Evolutionary conservation across 2,113 vertebrate genomes (phyloP).

Genomic region (Muscicapa adusta): DNA sequence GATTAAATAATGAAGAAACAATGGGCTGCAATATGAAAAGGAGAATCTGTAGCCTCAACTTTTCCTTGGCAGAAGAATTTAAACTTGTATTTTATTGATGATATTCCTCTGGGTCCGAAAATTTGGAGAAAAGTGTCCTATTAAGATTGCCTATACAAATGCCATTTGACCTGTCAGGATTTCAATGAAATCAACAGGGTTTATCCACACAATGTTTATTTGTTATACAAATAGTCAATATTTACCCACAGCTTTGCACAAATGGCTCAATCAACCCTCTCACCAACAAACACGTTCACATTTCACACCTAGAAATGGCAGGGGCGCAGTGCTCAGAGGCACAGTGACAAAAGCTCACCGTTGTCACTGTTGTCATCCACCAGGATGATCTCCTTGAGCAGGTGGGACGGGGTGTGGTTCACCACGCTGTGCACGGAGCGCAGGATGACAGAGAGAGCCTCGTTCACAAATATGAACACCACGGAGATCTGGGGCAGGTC

Average conservation of each 20-base stretch:
- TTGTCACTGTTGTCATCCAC: conserved; percentile 98
- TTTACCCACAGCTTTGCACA: not conserved
- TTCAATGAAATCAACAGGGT: not conserved
- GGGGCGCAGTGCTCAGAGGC: not conserved
- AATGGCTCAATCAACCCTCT: not conserved
- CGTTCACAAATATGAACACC: conserved; percentile 97
- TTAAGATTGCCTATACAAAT: not conserved
- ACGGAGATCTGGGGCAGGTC: conserved; percentile 94
- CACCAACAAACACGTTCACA: not conserved
- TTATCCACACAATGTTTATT: not conserved
- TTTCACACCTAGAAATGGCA: not conserved
- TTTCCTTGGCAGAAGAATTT: not conserved
- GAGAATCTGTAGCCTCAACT: not conserved
- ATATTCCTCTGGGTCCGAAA: not conserved
- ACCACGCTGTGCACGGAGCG: conserved; percentile 96
- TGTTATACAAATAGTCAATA: not conserved
- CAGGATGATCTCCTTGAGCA: conserved; percentile 95
- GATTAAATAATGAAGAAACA: not conserved
- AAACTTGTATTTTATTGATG: not conserved
- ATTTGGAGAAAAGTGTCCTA: not conserved
- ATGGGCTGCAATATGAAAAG: not conserved
- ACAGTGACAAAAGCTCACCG: conserved; percentile 58
- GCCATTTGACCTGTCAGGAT: not conserved
- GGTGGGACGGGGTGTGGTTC: conserved; percentile 91
- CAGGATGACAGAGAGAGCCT: conserved; percentile 93